Base-by-base conservation (phyloP, 2,888 invertebrate species). In the Cosmopolites sordidus region DNA sequence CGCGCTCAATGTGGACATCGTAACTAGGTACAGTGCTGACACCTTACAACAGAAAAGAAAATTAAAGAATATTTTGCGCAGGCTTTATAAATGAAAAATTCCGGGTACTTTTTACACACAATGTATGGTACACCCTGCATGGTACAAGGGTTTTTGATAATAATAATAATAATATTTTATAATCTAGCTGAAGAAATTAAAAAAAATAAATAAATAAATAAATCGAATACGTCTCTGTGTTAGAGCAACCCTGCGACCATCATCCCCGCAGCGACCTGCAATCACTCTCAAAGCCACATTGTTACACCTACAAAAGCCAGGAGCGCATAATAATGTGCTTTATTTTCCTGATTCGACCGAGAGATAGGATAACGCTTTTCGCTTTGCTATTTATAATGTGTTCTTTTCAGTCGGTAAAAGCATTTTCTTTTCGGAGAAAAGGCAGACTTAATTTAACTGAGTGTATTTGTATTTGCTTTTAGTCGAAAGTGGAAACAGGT, bases 281-380 rank as follows among this genome's bases (percentile, higher is more conserved):
- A 57, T 57, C 54, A 57, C 54, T 57, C 57, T 53, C 54, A 49
- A 42, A 48, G 54, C 39, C 57, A 44, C 51, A 57, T 57, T 57
- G 57, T 57, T 53, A 54, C 57, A 57, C 54, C 57, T 57, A 50
- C 53, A 53, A 53, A 56, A 50, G 56, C 53, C 43, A 43, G 44
- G 54, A 57, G 46, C 46, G 50, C 54, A 54, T 53, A 57, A 57
- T 54, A 54, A 48, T 43, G 46, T 43, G 46, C 44, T 57, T 50
- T 51, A 57, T 54, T 49, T 46, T 56, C 51, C 38, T 38, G 29
- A 48, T 43, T 49, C 47, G 27, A 44, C 33, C 27, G 16, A 14
- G 18, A 17, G 16, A 17, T 17, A 17, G 14, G 41, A 41, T 41
- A 41, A 41, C 41, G 41, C 16, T n/a, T 41, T 41, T 41, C 41